These are phyloP conservation scores for Elephantulus edwardii DNA, from an alignment of 2,113 vertebrate genomes.

Conservation along the genomic window DNA sequence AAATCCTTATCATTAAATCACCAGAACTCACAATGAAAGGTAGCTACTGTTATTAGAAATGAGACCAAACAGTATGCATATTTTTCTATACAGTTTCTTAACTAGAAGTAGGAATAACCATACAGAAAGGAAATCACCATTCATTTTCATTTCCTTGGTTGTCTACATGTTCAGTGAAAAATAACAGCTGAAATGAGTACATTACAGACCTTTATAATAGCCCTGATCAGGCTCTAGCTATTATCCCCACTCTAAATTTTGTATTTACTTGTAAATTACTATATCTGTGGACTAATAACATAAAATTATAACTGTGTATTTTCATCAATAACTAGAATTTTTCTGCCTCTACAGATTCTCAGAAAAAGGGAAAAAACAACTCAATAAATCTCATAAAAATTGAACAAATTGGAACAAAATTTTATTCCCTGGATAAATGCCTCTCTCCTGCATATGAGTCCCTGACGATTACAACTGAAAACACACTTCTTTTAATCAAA, in stretches of 20 bases:
- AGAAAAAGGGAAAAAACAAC: background rate
- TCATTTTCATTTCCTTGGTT: background rate
- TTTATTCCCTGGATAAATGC: background rate
- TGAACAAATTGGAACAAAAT: background rate
- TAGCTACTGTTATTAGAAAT: background rate
- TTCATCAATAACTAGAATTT: slow-evolving; percentile 19
- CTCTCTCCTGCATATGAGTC: no score
- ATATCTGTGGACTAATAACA: background rate
- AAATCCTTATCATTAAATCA: no score
- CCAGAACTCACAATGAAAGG: no score
- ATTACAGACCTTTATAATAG: background rate
- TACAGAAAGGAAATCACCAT: background rate
- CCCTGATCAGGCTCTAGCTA: background rate
- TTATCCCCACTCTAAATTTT: slow-evolving; percentile 24
- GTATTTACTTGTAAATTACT: background rate
- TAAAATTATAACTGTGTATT: slow-evolving; percentile 28
- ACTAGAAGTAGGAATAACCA: background rate
- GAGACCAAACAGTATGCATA: background rate
- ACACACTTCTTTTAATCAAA: background rate
- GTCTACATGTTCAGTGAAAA: background rate
- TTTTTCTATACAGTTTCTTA: background rate
- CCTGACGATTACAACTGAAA: background rate
- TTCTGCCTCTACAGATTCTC: slow-evolving; percentile 4
- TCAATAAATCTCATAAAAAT: background rate
- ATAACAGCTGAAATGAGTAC: background rate